Evolutionary conservation across 2,113 vertebrate genomes (phyloP).

Genomic region (Mola mola): DNA sequence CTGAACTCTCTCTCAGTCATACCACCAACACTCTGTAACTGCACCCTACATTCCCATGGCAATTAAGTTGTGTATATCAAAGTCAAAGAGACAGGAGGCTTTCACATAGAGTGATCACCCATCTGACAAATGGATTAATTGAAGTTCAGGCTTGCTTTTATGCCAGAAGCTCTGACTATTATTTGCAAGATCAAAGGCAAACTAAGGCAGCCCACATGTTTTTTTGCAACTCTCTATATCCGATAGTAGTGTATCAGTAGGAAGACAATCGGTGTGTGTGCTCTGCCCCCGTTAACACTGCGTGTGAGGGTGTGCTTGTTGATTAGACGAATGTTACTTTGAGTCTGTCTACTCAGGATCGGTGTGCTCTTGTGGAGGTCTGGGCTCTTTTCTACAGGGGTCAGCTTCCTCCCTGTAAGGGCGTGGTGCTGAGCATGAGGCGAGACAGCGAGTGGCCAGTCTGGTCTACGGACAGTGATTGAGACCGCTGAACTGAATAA

Average conservation of each 20-base stretch:
- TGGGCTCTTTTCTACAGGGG: no score
- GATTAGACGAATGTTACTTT: no score
- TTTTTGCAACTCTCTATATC: conserved; percentile 13
- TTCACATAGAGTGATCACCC: conserved; percentile 62
- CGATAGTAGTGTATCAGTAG: conserved; percentile 25
- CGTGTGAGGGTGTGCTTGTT: not conserved
- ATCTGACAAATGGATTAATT: conserved; percentile 69
- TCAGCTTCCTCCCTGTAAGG: no score
- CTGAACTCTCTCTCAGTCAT: not conserved
- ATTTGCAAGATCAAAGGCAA: conserved; percentile 44
- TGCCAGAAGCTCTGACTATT: conserved; percentile 31
- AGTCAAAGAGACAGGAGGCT: conserved; percentile 60
- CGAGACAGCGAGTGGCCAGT: no score
- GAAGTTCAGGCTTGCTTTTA: conserved; percentile 52
- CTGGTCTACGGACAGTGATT: no score
- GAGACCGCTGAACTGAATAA: no score
- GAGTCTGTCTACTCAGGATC: no score
- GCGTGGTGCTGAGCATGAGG: no score
- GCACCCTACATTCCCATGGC: conserved; percentile 37
- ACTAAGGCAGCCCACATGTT: conserved; percentile 25
- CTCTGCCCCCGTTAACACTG: no score
- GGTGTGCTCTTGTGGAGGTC: no score
- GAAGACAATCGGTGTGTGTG: conserved; percentile 4
- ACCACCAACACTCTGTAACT: conserved; percentile 15
- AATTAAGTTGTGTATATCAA: conserved; percentile 69